Conservation (phyloP, 2,797 vertebrate species). For the Bryconaethiops microstoma region DNA sequence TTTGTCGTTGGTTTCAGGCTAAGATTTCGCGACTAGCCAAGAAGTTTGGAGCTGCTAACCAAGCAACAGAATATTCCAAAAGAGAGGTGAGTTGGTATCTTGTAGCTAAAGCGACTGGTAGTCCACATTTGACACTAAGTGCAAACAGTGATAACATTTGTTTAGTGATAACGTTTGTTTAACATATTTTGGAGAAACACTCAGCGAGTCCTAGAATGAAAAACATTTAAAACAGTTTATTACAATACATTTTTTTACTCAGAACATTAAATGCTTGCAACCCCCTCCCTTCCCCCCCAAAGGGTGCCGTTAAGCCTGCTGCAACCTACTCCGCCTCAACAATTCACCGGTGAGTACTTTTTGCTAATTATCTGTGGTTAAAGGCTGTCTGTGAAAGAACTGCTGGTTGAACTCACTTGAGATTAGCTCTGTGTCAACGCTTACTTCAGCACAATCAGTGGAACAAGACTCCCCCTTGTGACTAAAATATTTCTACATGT, state of each 20-base stretch:
- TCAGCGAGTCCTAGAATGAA: no score
- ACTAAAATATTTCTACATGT: neutral
- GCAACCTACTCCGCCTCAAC: constrained; percentile 57
- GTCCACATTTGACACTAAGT: neutral
- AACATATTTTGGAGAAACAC: no score
- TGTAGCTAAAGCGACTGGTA: neutral
- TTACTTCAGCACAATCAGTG: neutral
- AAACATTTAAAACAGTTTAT: no score
- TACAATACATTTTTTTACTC: no score
- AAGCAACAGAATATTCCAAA: constrained; percentile 88
- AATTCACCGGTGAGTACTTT: constrained; percentile 67
- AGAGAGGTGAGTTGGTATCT: constrained; percentile 75
- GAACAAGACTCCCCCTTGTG: constrained; percentile 7
- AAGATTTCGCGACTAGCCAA: constrained; percentile 92
- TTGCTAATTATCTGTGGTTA: neutral
- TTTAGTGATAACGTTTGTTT: no score
- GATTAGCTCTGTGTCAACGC: neutral
- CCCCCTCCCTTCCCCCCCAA: no score
- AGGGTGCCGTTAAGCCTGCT: constrained; percentile 66
- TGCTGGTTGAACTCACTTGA: neutral
- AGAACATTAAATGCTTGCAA: no score
- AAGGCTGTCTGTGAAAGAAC: neutral
- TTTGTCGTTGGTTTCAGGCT: constrained; percentile 74
- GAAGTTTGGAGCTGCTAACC: constrained; percentile 91
- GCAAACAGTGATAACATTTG: neutral